These are phyloP conservation scores for Lophius americanus DNA, from an alignment of 2,797 vertebrate genomes.

Conservation along the genomic window DNA sequence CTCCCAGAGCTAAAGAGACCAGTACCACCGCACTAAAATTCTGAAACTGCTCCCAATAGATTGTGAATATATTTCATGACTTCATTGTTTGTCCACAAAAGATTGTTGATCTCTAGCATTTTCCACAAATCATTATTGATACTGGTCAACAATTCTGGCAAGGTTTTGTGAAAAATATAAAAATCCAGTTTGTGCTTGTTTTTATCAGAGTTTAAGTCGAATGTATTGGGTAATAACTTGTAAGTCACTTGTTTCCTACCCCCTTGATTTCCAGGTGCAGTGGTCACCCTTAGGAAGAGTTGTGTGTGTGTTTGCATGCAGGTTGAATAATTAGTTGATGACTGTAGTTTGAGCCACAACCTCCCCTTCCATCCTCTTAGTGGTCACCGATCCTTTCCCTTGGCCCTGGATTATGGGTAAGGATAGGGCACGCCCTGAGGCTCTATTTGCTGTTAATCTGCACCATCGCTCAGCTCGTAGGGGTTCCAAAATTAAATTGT, in stretches of 20 bases:
- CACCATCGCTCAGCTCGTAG: conserved; percentile 11
- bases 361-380: conserved; percentile 61
- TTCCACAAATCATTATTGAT: background rate
- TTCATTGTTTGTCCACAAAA: background rate
- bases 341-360: conserved; percentile 50
- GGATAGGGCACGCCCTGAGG: conserved; percentile 55
- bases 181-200: background rate
- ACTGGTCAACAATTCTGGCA: conserved; percentile 1
- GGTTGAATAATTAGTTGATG: conserved; percentile 58
- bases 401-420: conserved; percentile 64
- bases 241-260: conserved; percentile 13
- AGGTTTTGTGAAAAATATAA: background rate
- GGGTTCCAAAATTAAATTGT: conserved; percentile 22
- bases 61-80: background rate
- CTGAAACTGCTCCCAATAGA: background rate
- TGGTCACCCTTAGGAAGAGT: conserved; percentile 54
- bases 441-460: conserved; percentile 51
- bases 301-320: conserved; percentile 30
- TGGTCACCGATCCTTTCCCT: conserved; percentile 64
- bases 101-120: background rate
- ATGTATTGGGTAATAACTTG: conserved; percentile 8
- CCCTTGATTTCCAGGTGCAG: conserved; percentile 20
- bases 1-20: conserved; percentile 9
- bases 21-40: conserved; percentile 18
- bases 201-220: conserved; percentile 11